Base-by-base conservation (phyloP, 2,113 vertebrate genomes). In the Silurus asotus region DNA sequence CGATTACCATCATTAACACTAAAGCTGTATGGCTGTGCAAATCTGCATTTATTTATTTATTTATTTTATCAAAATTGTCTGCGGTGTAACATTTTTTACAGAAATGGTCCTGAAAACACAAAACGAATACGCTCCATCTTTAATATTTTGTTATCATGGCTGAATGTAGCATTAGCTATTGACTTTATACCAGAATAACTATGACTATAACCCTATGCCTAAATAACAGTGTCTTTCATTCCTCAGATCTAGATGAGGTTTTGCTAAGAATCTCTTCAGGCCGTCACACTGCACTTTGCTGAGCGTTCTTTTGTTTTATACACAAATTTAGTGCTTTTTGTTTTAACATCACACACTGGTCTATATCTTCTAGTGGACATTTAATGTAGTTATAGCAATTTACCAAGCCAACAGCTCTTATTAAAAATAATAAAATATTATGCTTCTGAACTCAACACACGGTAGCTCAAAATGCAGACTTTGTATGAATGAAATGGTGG, bases 361-460 rank as follows among this genome's bases (percentile, higher is more conserved):
- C 7, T 56, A 15, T 37, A 56, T 59, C 25, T 17, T 79, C 25
- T 59, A 5, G 25, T 7, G 20, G 76, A 59, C 10, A 37, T 59
- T 79, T 58, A 5, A 37, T 45, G 15, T 59, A 45, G 28, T 8
- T 4, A 3, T 10, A 37, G 17, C 28, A 80, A 61, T 59, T 45
- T 61, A 20, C 19, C 17, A 78, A 58, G 1, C n/a, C 8, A 2
- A 28, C 25, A 61, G 77, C 56, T 80, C 28, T 80, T 17, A 61
- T 37, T 61, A 61, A 61, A 78, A 80, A 59, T 20, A 19, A 45
- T 80, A 19, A 79, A 80, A 37, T 80, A 37, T 58, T 78, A 80
- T 61, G 25, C 7, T 80, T 17, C 17, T 79, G 0, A 79, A 59
- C 56, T 79, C 5, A n/a, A 61, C 56, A 80, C 48, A 80, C 8